Evolutionary conservation across 2,113 vertebrate genomes (phyloP), one percentile per base, ranked within the genome.

Genomic region (Climacteris rufus): DNA sequence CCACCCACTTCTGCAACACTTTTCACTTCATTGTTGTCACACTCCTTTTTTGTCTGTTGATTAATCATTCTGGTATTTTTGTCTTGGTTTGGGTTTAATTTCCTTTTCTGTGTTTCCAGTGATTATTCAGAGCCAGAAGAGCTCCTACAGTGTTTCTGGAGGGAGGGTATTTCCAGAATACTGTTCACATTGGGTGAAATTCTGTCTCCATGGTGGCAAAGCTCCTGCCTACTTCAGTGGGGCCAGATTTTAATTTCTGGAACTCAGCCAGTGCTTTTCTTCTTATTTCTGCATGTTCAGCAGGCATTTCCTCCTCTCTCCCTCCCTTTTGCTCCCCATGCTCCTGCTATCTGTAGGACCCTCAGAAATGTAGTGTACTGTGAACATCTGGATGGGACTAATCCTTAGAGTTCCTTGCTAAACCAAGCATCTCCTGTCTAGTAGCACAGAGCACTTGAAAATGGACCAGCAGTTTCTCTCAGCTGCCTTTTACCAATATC

Each of bases 111-210:
- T 80, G 39, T 88, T 91, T 93, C 60, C 68, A 85, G 45, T 45
- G 66, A 69, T 54, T 56, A 52, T 80, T 74, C 56, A 68, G 63
- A 92, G 89, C 70, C 79, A 96, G 42, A 61, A 83, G 59, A 74
- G 90, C 88, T 96, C 94, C 87, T 71, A 93, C 90, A 90, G 60
- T 42, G 90, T 91, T 79, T 83, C 92, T 90, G 70, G 87, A 88
- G 75, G 89, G 63, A 83, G 33, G 22, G 35, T 91, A 54, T 86
- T 95, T 87, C 85, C 95, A 90, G 54, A 95, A 47, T 52, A 16
- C 50, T 86, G 35, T 74, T 95, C 79, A 35, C 39, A 68, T 68
- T 1, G 75, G 71, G 22, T 80, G 47, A 74, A 90, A 76, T 91
- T 59, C 69, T 45, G 23, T 82, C 37, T 94, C 77, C 49, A 15